Percentiles rank a stretch among this genome's conserved stretches.
Evolutionary conservation across 2,113 vertebrate genomes (phyloP).

Genomic region (Odobenus rosmarus): DNA sequence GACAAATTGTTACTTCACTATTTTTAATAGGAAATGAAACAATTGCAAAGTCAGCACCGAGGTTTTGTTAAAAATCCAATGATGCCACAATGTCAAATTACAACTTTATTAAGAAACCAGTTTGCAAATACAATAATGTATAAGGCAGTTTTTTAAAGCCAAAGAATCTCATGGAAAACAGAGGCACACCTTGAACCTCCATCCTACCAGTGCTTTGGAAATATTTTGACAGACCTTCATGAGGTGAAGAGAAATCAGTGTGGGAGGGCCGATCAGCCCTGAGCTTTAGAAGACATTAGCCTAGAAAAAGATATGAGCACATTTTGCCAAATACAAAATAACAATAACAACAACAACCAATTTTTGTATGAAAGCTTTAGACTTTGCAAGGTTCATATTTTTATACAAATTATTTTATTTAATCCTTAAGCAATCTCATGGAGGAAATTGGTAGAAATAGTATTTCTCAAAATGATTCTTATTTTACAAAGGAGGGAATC

Average conservation of each 20-base stretch:
- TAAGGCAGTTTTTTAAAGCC: background rate
- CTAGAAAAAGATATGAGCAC: background rate
- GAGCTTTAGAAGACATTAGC: background rate
- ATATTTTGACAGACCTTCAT: background rate
- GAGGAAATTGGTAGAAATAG: background rate
- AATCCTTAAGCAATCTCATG: background rate
- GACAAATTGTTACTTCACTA: slow-evolving; percentile 84
- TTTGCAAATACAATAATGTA: background rate
- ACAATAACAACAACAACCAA: background rate
- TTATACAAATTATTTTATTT: background rate
- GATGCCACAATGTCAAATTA: slow-evolving; percentile 4
- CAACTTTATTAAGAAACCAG: slow-evolving; percentile 40
- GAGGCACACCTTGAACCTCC: background rate
- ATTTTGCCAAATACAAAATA: slow-evolving; percentile 10
- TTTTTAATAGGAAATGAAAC: slow-evolving; percentile 86
- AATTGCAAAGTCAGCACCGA: slow-evolving; percentile 81
- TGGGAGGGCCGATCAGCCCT: background rate
- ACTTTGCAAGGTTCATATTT: background rate
- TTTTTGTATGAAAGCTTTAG: background rate
- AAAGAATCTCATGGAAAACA: slow-evolving; percentile 21
- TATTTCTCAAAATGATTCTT: background rate
- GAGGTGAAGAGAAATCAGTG: background rate
- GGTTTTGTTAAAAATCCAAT: slow-evolving; percentile 42
- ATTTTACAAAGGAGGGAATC: background rate
- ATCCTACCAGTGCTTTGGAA: background rate